phyloP scores from a whole-genome alignment of 2,888 invertebrate genomes.

The Uropetala carovei region DNA sequence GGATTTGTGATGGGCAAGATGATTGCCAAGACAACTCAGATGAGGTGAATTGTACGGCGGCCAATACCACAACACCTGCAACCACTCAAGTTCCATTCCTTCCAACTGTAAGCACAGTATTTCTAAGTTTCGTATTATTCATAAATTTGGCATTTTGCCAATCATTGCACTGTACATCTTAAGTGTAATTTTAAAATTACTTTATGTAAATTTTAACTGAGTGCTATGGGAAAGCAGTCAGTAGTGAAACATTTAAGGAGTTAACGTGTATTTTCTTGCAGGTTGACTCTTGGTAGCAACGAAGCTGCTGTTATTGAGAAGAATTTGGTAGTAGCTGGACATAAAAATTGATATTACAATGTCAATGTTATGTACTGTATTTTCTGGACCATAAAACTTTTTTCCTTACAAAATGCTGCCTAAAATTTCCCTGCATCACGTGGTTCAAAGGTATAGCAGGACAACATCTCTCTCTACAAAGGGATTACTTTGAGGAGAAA shows the following conservation, averaged over 20 bases:
- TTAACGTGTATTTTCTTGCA: not conserved
- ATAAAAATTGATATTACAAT: not conserved
- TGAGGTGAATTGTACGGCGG: conserved; percentile 82
- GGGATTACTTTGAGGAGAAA: too few species aligned
- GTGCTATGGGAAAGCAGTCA: not conserved
- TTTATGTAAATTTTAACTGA: not conserved
- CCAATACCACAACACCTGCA: conserved; percentile 75
- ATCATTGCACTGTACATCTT: too few species aligned
- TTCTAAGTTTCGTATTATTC: not conserved
- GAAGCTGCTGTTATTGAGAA: not conserved
- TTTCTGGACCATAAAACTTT: too few species aligned
- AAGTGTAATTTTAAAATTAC: not conserved
- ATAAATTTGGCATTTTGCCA: not conserved
- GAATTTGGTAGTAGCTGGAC: not conserved
- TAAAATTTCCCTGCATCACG: too few species aligned
- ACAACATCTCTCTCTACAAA: too few species aligned
- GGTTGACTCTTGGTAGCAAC: not conserved
- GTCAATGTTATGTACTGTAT: not conserved
- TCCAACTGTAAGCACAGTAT: conserved; percentile 69
- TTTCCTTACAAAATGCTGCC: too few species aligned
- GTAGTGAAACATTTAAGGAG: not conserved
- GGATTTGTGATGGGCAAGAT: conserved; percentile 87
- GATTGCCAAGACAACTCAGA: conserved; percentile 87
- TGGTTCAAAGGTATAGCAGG: too few species aligned
- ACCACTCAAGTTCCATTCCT: conserved; percentile 71